Conservation (phyloP, 2,888 invertebrate species). For the Thymelicus sylvestris region DNA sequence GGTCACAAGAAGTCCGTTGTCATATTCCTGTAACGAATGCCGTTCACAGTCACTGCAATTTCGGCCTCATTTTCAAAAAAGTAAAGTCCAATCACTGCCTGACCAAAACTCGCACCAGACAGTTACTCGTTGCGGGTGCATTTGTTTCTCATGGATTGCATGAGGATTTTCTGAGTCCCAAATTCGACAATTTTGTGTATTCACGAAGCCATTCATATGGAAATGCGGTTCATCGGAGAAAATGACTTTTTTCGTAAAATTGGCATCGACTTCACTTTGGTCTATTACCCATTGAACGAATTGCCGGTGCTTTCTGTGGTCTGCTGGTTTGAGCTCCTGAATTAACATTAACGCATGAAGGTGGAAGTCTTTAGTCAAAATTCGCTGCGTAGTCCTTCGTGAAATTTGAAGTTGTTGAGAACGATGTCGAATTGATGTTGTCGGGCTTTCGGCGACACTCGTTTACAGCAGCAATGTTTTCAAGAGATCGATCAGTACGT, state of each 20-base stretch:
- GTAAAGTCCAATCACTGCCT: background rate
- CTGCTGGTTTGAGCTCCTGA: slow-evolving; percentile 5
- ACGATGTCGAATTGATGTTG: too few relatives aligned
- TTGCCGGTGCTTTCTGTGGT: background rate
- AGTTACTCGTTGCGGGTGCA: slow-evolving; percentile 40
- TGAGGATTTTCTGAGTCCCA: slow-evolving; percentile 36
- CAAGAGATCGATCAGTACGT: slow-evolving; percentile 34
- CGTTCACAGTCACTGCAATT: background rate
- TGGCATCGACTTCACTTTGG: background rate
- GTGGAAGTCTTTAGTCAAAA: too few relatives aligned
- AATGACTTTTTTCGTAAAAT: slow-evolving; percentile 17
- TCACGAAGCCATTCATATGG: too few relatives aligned
- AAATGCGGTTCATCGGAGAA: slow-evolving; percentile 43
- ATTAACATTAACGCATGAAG: slow-evolving; percentile 15
- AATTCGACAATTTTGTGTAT: slow-evolving; percentile 47
- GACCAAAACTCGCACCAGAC: slow-evolving; percentile 26
- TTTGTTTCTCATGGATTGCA: slow-evolving; percentile 31
- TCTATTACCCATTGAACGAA: background rate
- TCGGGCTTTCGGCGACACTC: slow-evolving; percentile 31
- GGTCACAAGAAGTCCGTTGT: slow-evolving; percentile 40
- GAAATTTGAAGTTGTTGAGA: too few relatives aligned
- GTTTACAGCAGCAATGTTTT: slow-evolving; percentile 38
- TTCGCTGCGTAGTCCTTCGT: too few relatives aligned
- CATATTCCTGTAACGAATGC: too few relatives aligned
- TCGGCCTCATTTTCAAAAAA: background rate